Evolutionary conservation across 1,140 invertebrate genomes (phyloP).

Genomic region (Mamestra configurata): DNA sequence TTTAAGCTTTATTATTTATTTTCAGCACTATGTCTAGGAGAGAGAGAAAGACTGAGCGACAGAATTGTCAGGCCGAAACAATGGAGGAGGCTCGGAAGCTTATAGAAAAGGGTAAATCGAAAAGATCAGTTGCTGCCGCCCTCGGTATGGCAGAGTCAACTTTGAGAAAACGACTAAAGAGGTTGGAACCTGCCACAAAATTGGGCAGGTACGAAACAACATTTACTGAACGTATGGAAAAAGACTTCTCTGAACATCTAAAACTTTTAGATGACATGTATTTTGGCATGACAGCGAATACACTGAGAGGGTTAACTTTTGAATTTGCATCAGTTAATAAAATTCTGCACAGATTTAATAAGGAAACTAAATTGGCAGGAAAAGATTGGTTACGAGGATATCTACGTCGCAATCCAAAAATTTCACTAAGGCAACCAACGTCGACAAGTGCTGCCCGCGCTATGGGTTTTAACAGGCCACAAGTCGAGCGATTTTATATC

Average conservation of each 20-base stretch:
- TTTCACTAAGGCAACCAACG: conserved; percentile 40
- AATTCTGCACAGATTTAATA: conserved; percentile 49
- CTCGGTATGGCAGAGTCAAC: conserved; percentile 12
- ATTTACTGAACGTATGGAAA: conserved; percentile 32
- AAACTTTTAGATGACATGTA: conserved; percentile 32
- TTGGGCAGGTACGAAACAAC: conserved; percentile 48
- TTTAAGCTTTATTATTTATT: background rate
- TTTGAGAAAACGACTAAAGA: conserved; percentile 22
- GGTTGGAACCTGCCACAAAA: conserved; percentile 18
- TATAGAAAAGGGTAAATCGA: conserved; percentile 4
- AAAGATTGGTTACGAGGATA: conserved; percentile 52
- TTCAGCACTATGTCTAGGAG: conserved; percentile 18
- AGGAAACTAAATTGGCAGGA: conserved; percentile 49
- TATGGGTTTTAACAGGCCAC: conserved; percentile 59
- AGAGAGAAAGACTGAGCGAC: conserved; percentile 15
- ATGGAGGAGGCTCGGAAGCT: background rate
- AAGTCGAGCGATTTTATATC: conserved; percentile 51
- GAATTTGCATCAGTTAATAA: conserved; percentile 53
- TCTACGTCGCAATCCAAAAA: conserved; percentile 46
- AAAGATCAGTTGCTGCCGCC: conserved; percentile 7
- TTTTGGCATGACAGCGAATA: conserved; percentile 28
- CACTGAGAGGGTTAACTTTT: background rate
- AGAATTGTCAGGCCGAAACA: background rate
- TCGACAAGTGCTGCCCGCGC: conserved; percentile 49
- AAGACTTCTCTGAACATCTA: conserved; percentile 24